Base-by-base conservation (phyloP, 2,797 vertebrate genomes). In the Cyprinella venusta region DNA sequence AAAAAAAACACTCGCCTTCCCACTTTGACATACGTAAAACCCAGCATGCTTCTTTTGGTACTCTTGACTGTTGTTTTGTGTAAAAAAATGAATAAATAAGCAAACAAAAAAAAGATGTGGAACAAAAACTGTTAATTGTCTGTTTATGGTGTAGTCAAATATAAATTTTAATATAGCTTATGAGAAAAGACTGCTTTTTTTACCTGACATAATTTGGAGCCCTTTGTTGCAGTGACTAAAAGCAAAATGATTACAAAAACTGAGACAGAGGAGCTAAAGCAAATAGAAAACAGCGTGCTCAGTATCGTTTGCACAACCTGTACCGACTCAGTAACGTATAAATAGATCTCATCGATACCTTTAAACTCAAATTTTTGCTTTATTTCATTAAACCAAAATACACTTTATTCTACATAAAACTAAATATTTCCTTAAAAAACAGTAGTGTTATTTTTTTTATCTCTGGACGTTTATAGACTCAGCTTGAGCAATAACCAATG, bases 21-120 rank as follows among this genome's bases (percentile, higher is more conserved):
- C 87, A 88, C 92, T 93, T 95, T 94, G 95, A 94, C 93, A 90
- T 94, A 93, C 92, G 84, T 93, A 91, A 90, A 94, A 94, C 95
- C 95, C 96, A 96, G 97, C 97, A 98, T 98, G 97, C 97, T 96
- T 96, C 93, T 96, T 48, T 97, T 96, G 96, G 94, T 97, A 96
- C 96, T 96, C 92, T 95, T 96, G 95, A 95, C 96, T 97, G 96
- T 97, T 97, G 95, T 94, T 96, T 94, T 94, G 92, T 94, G 95
- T 98, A 96, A 96, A 94, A 83, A 90, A 92, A 56, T n/a, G 0
- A 84, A 87, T 4, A 56, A 52, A 86, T 94, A 96, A 94, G 85
- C 52, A 19, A 65, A 91, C 91, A 90, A 86, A 93, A 80, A 86
- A 93, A 87, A 86, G 92, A 95, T 92, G 85, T 88, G 83, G 88